These are phyloP conservation scores for Diadophis punctatus DNA, from an alignment of 2,113 vertebrate genomes.

Conservation along the genomic window DNA sequence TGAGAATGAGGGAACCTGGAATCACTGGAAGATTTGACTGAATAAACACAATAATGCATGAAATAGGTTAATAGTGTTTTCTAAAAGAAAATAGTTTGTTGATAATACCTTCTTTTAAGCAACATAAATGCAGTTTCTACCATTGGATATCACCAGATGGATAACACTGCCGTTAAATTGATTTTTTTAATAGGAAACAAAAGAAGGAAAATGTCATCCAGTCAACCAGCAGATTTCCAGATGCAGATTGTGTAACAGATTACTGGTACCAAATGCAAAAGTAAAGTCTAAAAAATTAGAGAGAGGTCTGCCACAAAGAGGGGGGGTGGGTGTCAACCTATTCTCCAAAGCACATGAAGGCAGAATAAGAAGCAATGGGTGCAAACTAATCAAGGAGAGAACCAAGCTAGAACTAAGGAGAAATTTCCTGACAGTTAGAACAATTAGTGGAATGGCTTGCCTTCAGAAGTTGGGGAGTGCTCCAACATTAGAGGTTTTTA, in stretches of 20 bases:
- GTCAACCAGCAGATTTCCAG: not conserved
- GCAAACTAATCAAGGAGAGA: no score
- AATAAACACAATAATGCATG: not conserved
- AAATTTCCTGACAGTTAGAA: no score
- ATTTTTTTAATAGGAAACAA: not conserved
- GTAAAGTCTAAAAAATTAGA: not conserved
- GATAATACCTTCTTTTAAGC: not conserved
- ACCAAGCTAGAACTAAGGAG: no score
- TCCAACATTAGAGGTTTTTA: no score
- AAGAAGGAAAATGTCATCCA: not conserved
- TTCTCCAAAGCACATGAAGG: no score
- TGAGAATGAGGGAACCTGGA: not conserved
- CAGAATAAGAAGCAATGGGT: no score
- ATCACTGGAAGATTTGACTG: not conserved
- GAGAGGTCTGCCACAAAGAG: no score
- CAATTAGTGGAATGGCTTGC: no score
- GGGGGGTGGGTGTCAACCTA: no score
- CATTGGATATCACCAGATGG: not conserved
- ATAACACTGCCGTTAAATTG: not conserved
- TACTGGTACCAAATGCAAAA: not conserved
- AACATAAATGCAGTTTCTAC: not conserved
- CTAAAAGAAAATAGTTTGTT: not conserved
- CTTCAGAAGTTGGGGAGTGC: no score
- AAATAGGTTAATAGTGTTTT: not conserved
- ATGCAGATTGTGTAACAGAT: not conserved